Evolutionary conservation across 2,888 invertebrate genomes (phyloP), one percentile per base, ranked within the genome.

Genomic region (Oligia latruncula): DNA sequence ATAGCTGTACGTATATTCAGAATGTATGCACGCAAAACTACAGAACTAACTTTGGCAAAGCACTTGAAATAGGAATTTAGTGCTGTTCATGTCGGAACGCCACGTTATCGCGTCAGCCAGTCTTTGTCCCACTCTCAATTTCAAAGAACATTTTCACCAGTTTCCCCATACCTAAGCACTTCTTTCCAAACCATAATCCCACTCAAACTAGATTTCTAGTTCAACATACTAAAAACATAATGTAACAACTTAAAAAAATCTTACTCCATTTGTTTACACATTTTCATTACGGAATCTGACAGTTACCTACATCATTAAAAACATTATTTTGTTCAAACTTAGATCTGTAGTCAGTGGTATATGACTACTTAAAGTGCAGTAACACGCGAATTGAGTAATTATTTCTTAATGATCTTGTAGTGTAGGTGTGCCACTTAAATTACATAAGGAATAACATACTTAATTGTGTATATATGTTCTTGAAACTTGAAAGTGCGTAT

Each of bases 401-500:
- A 83, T 77, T 70, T 81, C 52, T 52, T 77, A 81, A 76, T 71
- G 15, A 81, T 85, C 67, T 81, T 17, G 9, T 6, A 62, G 71
- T 4, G 4, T 75, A 49, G 65, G 49, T 74, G 17, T 71, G 58
- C 62, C 40, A 65, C 49, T 83, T 46, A 60, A 29, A 83, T 85
- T 71, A 77, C 17, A 64, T 58, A 64, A 66, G 55, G 40, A 73
- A 55, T 76, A 74, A 72, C 20, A 71, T 77, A 29, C 29, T 29
- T 29, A 73, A 79, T 89, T 87, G 86, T 74, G 77, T 71, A 75
- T 71, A 75, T 20, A 72, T 84, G 89, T 73, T 88, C 90, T 89
- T 89, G 90, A 89, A 86, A 84, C 80, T 82, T 72, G 89, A 88
- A 90, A 90, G 90, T 87, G n/a, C 23, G 71, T 67, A 70, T 88